phyloP scores from a whole-genome alignment of 2,888 invertebrate genomes.

The Steromphala cineraria region DNA sequence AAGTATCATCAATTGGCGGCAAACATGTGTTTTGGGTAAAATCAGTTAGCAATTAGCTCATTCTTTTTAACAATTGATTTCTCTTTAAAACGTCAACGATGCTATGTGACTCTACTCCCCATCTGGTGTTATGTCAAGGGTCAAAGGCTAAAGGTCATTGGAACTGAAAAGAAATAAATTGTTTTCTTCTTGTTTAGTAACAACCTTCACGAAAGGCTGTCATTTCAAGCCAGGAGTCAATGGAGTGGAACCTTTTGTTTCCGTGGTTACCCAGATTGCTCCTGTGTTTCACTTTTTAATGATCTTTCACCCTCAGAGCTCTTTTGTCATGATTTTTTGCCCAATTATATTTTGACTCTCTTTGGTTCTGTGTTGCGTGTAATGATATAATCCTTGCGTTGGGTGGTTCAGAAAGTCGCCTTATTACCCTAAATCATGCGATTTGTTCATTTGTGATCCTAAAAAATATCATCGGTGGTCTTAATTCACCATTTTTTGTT shows the following conservation, averaged over 20 bases:
- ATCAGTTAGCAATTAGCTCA: no score
- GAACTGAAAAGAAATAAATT: not conserved
- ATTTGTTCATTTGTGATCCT: not conserved
- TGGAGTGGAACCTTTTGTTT: slow-evolving; percentile 11
- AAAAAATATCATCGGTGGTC: not conserved
- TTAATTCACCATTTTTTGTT: not conserved
- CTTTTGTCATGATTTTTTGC: not conserved
- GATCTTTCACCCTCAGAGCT: not conserved
- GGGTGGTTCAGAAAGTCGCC: not conserved
- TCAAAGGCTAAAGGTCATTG: not conserved
- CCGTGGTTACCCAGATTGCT: slow-evolving; percentile 11
- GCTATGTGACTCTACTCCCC: no score
- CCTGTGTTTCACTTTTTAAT: slow-evolving; percentile 11
- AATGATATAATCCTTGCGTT: not conserved
- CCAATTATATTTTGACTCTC: not conserved
- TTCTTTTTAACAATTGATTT: no score
- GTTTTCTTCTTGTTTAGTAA: not conserved
- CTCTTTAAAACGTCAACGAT: no score
- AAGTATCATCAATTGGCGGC: no score
- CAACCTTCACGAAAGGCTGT: not conserved
- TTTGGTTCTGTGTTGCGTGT: not conserved
- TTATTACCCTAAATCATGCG: not conserved
- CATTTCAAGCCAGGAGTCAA: not conserved
- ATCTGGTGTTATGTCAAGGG: no score
- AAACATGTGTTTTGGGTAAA: no score